Conservation (phyloP, 2,113 vertebrate species). For the Ornithorhynchus anatinus region DNA sequence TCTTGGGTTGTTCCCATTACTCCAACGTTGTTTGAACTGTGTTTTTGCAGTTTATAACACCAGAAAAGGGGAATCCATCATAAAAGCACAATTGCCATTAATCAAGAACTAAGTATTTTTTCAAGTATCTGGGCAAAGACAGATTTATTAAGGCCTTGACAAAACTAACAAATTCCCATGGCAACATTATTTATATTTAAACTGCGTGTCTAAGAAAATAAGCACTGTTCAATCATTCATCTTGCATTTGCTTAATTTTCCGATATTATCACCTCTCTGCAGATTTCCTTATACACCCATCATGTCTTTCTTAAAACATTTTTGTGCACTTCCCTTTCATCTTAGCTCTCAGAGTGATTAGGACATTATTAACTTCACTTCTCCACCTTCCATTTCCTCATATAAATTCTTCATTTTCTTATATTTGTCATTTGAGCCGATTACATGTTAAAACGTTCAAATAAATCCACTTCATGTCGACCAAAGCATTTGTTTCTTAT, state of each 20-base stretch:
- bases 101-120: not conserved
- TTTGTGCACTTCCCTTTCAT: not conserved
- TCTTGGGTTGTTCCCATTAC: not conserved
- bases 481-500: not conserved
- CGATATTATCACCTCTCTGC: not conserved
- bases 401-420: too few relatives aligned
- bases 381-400: too few relatives aligned
- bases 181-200: not conserved
- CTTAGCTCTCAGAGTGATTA: slow-evolving; percentile 20
- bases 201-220: not conserved
- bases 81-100: not conserved
- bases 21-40: slow-evolving; percentile 2
- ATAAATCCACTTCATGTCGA: not conserved
- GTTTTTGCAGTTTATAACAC: slow-evolving; percentile 7
- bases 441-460: not conserved
- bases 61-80: not conserved
- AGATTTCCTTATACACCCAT: not conserved
- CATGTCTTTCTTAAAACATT: not conserved
- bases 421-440: not conserved
- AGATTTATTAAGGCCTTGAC: not conserved
- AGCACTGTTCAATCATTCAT: slow-evolving; percentile 5
- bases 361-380: too few relatives aligned
- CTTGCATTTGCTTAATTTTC: not conserved
- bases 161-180: not conserved
- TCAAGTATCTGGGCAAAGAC: too few relatives aligned